Conservation (phyloP, 2,888 invertebrate genomes). For the Agrotis segetum region DNA sequence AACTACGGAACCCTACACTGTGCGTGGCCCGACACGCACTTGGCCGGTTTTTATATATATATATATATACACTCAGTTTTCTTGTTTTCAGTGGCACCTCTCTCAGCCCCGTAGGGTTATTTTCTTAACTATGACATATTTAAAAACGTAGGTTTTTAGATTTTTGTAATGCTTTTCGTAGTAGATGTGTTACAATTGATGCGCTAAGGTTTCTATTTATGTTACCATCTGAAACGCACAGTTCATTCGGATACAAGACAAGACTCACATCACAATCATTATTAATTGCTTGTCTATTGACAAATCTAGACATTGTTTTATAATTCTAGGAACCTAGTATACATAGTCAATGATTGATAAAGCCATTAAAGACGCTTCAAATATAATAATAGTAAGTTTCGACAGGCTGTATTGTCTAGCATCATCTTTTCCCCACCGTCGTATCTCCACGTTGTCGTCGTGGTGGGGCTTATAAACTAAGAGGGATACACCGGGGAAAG, state of each 20-base stretch:
- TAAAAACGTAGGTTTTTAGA: too few relatives aligned
- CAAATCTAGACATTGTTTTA: conserved; percentile 15
- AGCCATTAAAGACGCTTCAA: conserved; percentile 15
- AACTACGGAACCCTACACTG: too few relatives aligned
- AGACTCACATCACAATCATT: background rate
- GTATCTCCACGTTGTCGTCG: too few relatives aligned
- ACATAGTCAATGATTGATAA: conserved; percentile 29
- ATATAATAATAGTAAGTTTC: conserved; percentile 27
- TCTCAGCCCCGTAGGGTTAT: too few relatives aligned
- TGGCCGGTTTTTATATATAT: too few relatives aligned
- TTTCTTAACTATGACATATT: too few relatives aligned
- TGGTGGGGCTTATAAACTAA: too few relatives aligned
- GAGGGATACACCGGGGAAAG: too few relatives aligned
- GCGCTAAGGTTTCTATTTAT: background rate
- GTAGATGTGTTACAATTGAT: background rate
- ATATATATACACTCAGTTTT: too few relatives aligned
- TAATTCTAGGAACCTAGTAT: conserved; percentile 29
- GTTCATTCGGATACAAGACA: background rate
- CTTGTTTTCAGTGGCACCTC: too few relatives aligned
- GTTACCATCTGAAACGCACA: background rate
- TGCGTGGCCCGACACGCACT: too few relatives aligned
- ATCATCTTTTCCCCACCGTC: too few relatives aligned
- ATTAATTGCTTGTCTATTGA: conserved; percentile 8
- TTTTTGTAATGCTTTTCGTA: background rate
- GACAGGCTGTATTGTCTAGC: conserved; percentile 21